Evolutionary conservation across 2,888 invertebrate species (phyloP).

Genomic region (Phytoseiulus persimilis): DNA sequence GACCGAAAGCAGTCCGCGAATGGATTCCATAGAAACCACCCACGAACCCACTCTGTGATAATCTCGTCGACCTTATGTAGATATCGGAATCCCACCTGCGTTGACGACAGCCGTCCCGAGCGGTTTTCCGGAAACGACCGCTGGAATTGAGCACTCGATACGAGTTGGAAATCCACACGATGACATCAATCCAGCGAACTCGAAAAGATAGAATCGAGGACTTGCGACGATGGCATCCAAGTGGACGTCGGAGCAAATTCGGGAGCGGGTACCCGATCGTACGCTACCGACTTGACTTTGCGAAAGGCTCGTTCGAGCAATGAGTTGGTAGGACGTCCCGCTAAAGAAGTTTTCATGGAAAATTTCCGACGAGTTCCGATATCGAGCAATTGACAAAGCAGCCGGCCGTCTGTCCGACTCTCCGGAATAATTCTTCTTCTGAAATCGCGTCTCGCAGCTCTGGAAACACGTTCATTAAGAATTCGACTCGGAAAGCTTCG

Average conservation of each 20-base stretch:
- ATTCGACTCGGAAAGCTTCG: neutral
- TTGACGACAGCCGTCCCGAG: too few species aligned
- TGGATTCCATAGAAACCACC: too few species aligned
- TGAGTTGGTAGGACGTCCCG: neutral
- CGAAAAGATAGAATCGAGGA: neutral
- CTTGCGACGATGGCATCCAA: neutral
- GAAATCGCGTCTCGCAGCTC: neutral
- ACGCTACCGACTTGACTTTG: neutral
- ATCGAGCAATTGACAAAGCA: neutral
- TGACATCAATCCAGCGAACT: too few species aligned
- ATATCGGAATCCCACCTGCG: too few species aligned
- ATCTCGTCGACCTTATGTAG: too few species aligned
- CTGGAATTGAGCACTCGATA: too few species aligned
- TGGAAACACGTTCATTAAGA: neutral
- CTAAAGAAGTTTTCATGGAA: neutral
- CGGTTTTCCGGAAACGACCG: too few species aligned
- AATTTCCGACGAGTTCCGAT: neutral
- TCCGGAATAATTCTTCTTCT: neutral
- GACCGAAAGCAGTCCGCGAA: too few species aligned
- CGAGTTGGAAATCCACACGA: too few species aligned
- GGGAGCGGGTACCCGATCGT: neutral
- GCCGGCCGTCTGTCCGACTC: neutral
- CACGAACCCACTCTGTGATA: too few species aligned
- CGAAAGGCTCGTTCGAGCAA: neutral
- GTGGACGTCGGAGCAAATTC: too few species aligned